Conservation (phyloP, 2,797 vertebrate species). For the Somateria mollissima region DNA sequence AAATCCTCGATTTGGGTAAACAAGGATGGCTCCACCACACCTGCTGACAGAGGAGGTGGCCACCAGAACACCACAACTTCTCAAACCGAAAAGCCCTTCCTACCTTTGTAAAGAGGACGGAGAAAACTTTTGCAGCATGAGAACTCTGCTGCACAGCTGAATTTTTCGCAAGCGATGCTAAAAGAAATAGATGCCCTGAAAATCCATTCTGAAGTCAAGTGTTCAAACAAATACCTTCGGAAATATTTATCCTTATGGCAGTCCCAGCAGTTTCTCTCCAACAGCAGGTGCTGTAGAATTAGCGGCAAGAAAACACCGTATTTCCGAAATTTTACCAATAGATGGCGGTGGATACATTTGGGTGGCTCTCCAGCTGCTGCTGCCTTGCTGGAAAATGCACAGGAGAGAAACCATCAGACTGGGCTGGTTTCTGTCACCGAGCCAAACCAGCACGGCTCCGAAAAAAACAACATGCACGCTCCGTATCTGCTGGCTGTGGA, state of each 20-base stretch:
- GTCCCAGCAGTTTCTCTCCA: not conserved
- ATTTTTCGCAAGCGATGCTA: not conserved
- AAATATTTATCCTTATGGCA: not conserved
- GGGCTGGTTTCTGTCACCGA: not conserved
- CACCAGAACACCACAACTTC: not conserved
- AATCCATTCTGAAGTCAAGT: not conserved
- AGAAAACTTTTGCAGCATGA: accelerated
- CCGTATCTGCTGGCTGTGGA: accelerated
- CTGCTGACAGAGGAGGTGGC: not conserved
- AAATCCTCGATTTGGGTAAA: not conserved
- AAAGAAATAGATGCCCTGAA: not conserved
- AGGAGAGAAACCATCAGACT: not conserved
- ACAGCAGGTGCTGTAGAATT: not conserved
- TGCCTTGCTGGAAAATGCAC: accelerated
- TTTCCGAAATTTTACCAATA: not conserved
- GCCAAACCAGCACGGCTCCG: not conserved
- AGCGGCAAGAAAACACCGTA: accelerated
- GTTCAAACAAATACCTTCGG: not conserved
- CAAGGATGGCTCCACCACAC: accelerated
- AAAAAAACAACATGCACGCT: not conserved
- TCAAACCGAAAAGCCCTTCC: not conserved
- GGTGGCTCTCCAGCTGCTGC: not conserved
- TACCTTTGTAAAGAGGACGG: not conserved
- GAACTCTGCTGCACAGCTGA: not conserved
- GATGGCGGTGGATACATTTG: conserved; percentile 45